Conservation (phyloP, 2,113 vertebrate species). For the Cyprinus carpio region DNA sequence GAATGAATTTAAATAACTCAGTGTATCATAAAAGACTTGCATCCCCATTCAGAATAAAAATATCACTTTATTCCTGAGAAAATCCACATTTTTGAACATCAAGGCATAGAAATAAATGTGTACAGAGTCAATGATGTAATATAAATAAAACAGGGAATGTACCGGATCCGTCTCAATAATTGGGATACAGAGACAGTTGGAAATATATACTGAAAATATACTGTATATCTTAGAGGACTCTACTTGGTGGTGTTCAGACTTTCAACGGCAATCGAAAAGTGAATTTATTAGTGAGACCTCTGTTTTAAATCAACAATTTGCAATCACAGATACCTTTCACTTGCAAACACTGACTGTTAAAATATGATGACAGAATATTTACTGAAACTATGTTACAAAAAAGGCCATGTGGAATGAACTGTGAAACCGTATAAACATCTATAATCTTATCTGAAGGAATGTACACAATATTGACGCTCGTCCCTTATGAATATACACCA, state of each 20-base stretch:
- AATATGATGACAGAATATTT: neutral
- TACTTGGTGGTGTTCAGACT: neutral
- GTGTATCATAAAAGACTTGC: neutral
- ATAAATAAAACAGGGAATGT: neutral
- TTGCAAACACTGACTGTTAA: neutral
- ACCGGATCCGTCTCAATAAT: neutral
- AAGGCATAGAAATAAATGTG: constrained; percentile 26
- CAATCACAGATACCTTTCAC: neutral
- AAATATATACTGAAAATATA: neutral
- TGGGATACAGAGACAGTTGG: neutral
- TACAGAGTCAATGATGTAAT: neutral
- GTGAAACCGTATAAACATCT: neutral
- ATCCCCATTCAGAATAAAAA: constrained; percentile 13
- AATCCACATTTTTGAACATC: constrained; percentile 36
- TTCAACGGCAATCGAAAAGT: neutral
- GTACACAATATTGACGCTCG: neutral
- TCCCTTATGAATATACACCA: neutral
- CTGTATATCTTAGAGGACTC: neutral
- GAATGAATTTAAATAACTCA: constrained; percentile 2
- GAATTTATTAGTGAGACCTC: neutral
- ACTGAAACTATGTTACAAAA: neutral
- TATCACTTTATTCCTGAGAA: constrained; percentile 56
- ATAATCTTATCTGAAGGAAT: neutral
- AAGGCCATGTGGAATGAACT: neutral
- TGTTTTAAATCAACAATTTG: neutral